Conservation (phyloP, 2,888 invertebrate genomes). For the Lasius platythorax region DNA sequence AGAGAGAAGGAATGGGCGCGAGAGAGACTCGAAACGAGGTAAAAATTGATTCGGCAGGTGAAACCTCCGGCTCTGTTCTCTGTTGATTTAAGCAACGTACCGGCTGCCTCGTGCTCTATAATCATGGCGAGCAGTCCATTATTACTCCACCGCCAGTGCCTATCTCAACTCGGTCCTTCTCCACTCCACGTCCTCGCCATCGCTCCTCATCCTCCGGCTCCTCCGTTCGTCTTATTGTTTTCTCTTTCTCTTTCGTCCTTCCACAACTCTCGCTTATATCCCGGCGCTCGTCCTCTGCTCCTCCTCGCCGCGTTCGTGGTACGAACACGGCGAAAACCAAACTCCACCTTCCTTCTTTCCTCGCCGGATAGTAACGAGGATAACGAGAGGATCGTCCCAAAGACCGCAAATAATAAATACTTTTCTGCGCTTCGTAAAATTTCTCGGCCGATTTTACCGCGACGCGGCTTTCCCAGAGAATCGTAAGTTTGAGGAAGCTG, state of each 20-base stretch:
- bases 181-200: conserved; percentile 39
- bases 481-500: conserved; percentile 61
- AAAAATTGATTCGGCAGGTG: conserved; percentile 81
- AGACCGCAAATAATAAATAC: conserved; percentile 78
- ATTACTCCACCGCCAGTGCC: conserved; percentile 79
- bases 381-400: conserved; percentile 75
- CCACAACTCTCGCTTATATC: conserved; percentile 26
- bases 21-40: conserved; percentile 74
- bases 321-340: not conserved
- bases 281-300: not conserved
- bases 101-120: conserved; percentile 79
- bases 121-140: conserved; percentile 79
- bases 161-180: conserved; percentile 72
- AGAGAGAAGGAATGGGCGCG: conserved; percentile 15
- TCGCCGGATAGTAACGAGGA: conserved; percentile 71
- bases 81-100: conserved; percentile 81
- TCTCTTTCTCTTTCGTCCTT: conserved; percentile 22
- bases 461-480: conserved; percentile 63
- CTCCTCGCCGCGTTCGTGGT: not conserved
- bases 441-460: conserved; percentile 62
- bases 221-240: conserved; percentile 72
- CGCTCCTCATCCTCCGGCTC: conserved; percentile 36
- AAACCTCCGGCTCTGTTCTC: conserved; percentile 80
- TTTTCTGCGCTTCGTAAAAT: conserved; percentile 71
- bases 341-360: conserved; percentile 60